Evolutionary conservation across 2,797 vertebrate genomes (phyloP), one percentile per base, ranked within the genome.

Genomic region (Synanceia verrucosa): DNA sequence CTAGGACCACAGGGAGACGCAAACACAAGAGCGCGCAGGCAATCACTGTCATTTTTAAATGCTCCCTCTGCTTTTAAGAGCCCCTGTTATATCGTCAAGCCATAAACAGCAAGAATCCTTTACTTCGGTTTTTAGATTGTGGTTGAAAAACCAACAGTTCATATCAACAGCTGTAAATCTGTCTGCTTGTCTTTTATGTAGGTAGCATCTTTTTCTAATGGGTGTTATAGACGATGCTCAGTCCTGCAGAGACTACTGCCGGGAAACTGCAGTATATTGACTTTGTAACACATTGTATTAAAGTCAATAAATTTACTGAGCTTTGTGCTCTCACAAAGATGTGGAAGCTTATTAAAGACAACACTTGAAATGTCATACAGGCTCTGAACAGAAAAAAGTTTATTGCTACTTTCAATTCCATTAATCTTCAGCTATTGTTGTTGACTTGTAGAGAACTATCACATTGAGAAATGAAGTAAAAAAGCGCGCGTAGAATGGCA

Each of bases 1-100:
- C 28, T 3, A 23, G 65, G 46, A 63, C 68, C 31, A 44, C 19
- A 69, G 34, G 4, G 6, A 47, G 2, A 63, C 28, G 19, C 16
- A 26, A 62, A 71, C 51, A 39, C 18, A 53, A 28, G 41, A 76
- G 39, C 48, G 19, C 4, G 33, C 36, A 50, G 75, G 37, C 37
- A 65, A 86, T 79, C 66, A 61, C n/a, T 62, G 65, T 66, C 71
- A 26, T 62, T 77, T n/a, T 78, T 62, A 83, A 86, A 65, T 1
- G 43, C 63, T 65, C 23, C 29, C 36, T 50, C 53, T 71, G 83
- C 72, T 76, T 81, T 80, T 66, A 79, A 62, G 73, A 64, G 66
- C 36, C 41, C 4, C 36, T 41, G 52, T 82, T 82, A 78, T 80
- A 73, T 73, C 21, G 67, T 53, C 26, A 33, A 50, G 60, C 60